Percentiles rank a stretch among this genome's conserved stretches.
Evolutionary conservation across 2,113 vertebrate species (phyloP).

Genomic region (Dipodomys spectabilis): DNA sequence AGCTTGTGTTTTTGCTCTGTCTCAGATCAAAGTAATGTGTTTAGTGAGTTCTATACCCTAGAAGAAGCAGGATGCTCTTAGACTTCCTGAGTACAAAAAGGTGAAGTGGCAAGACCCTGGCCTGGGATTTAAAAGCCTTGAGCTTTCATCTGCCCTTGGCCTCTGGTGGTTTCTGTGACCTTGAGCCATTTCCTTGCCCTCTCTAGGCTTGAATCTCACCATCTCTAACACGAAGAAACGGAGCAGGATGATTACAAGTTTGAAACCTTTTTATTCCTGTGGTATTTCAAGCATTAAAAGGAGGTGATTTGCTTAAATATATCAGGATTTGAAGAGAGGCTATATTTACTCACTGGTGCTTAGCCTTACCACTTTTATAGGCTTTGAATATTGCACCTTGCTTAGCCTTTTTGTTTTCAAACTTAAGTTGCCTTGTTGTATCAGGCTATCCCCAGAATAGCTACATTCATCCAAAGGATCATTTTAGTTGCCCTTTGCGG

Average conservation of each 20-base stretch:
- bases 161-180: slow-evolving; percentile 24
- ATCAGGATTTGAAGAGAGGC: slow-evolving; percentile 46
- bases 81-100: background rate
- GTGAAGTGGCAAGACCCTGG: background rate
- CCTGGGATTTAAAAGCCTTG: slow-evolving; percentile 9
- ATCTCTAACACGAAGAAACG: slow-evolving; percentile 36
- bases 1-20: slow-evolving; percentile 26
- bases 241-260: background rate
- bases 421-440: background rate
- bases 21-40: background rate
- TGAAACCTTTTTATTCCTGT: slow-evolving; percentile 36
- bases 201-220: slow-evolving; percentile 35
- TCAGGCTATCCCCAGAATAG: background rate
- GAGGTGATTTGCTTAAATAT: slow-evolving; percentile 15
- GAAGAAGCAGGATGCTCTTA: background rate
- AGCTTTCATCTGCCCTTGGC: slow-evolving; percentile 14
- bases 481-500: slow-evolving; percentile 29
- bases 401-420: slow-evolving; percentile 23
- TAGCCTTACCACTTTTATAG: background rate
- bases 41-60: slow-evolving; percentile 7
- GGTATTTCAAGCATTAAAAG: slow-evolving; percentile 43
- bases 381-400: background rate
- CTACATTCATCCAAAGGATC: background rate
- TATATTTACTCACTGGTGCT: background rate
- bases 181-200: slow-evolving; percentile 42